Percentiles rank a stretch among this genome's conserved stretches.
phyloP scores from a whole-genome alignment of 1,140 invertebrate genomes.

The Drosophila subobscura region DNA sequence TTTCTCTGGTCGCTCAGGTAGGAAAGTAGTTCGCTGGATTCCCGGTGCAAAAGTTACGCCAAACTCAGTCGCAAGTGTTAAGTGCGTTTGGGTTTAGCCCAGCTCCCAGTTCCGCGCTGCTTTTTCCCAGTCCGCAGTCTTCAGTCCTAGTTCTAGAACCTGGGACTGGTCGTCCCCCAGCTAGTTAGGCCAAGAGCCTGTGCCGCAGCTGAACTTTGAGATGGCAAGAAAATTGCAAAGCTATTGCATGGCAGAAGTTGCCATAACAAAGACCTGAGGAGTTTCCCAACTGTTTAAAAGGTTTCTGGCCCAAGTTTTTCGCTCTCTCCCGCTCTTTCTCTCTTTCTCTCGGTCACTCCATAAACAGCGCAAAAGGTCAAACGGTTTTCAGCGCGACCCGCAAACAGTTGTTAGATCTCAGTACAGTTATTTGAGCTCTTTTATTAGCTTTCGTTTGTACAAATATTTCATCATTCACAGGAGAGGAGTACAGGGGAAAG shows the following conservation, averaged over 20 bases:
- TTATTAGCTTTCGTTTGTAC: too few relatives aligned
- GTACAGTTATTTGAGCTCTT: too few relatives aligned
- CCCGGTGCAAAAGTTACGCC: constrained; percentile 72
- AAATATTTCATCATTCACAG: too few relatives aligned
- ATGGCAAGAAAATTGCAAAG: constrained; percentile 77
- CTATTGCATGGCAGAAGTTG: constrained; percentile 69
- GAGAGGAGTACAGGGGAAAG: too few relatives aligned
- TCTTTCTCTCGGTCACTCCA: not conserved
- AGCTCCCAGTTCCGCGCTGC: constrained; percentile 4
- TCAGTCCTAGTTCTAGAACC: too few relatives aligned
- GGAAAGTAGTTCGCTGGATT: constrained; percentile 56
- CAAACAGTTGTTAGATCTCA: not conserved
- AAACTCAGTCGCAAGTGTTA: constrained; percentile 78
- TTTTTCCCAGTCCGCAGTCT: too few relatives aligned
- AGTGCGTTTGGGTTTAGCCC: constrained; percentile 78
- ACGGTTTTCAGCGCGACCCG: constrained; percentile 31
- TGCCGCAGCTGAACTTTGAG: constrained; percentile 72
- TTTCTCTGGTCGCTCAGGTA: constrained; percentile 32
- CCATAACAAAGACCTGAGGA: constrained; percentile 65
- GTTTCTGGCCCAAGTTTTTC: constrained; percentile 35
- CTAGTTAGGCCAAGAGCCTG: constrained; percentile 70
- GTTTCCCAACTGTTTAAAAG: constrained; percentile 50
- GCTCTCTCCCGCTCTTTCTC: too few relatives aligned
- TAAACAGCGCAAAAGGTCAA: constrained; percentile 45
- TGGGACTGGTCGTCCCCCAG: constrained; percentile 17